Base-by-base conservation (phyloP, 1,140 invertebrate genomes). In the Triops longicaudatus region DNA sequence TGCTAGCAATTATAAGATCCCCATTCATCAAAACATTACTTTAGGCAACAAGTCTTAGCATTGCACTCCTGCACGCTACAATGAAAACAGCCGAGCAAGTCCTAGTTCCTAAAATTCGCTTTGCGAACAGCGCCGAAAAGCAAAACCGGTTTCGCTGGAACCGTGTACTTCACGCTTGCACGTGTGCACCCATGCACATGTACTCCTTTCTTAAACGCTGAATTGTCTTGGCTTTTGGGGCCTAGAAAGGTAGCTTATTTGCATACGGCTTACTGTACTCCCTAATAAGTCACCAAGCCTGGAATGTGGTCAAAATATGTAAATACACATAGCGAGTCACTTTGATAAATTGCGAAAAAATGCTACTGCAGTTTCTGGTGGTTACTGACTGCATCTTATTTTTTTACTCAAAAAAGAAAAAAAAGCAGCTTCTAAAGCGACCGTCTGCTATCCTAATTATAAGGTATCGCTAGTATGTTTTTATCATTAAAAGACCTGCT, bases 401-500 rank as follows among this genome's bases (percentile, higher is more conserved):
- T n/a, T n/a, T n/a, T n/a, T n/a, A n/a, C n/a, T n/a, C n/a, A n/a
- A n/a, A n/a, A n/a, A n/a, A n/a, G n/a, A n/a, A n/a, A n/a, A n/a
- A n/a, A n/a, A n/a, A n/a, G n/a, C n/a, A n/a, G n/a, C n/a, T n/a
- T n/a, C n/a, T n/a, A n/a, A n/a, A n/a, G n/a, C n/a, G 50, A 17
- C 14, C 6, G 14, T 63, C 50, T 63, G 50, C 50, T 63, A n/a
- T 63, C 22, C 50, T 63, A 63, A 63, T 63, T 63, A 63, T 4
- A 63, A 63, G 17, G 14, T 63, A 14, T 63, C 50, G 50, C 50
- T 14, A 12, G 50, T 14, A 22, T 63, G 50, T 14, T 63, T 63
- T 63, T 63, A 22, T 63, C 50, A 63, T 63, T 63, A 63, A 63
- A 63, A 63, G n/a, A 63, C n/a, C 50, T 63, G 50, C 50, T 6